Base-by-base conservation (phyloP, 2,888 invertebrate genomes). In the Cerastoderma edule region DNA sequence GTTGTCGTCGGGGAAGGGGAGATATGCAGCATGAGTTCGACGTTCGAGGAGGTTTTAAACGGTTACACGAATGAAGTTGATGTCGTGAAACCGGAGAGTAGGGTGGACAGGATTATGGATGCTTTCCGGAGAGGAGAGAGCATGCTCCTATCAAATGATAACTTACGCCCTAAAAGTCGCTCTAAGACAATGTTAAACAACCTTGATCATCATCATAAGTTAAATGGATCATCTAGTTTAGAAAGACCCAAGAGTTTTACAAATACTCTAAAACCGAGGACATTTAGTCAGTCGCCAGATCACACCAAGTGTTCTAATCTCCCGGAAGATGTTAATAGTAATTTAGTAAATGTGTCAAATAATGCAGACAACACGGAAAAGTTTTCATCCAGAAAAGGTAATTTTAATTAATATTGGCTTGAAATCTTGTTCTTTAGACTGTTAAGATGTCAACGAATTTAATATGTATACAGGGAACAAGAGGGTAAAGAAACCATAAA, bases 41-140 rank as follows among this genome's bases (percentile, higher is more conserved):
- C 78, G 33, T 81, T 78, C 27, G 67, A 65, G 66, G 78, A 81
- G 28, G 81, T 78, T 6, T 70, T 75, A 19, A 75, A 68, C 28
- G 67, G 67, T 32, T 73, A 57, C 46, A 48, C 27, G 4, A 65
- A 67, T 30, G 75, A 66, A 10, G 35, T 27, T 33, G 44, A 60
- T n/a, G 67, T 50, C 16, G 24, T 50, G 1, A 50, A 56, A 28
- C 30, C 46, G 16, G 69, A 74, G 27, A 56, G 27, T 27, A 32
- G 57, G 64, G 22, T 57, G 22, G 78, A 81, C 32, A 54, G 70
- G 50, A 72, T 81, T n/a, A 39, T 70, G 19, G 81, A 81, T 67
- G 67, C 78, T 16, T 75, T 81, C 54, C 66, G 67, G 10, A 44
- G 60, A 10, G 73, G 72, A 4, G 81, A 81, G 44, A 75, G 72